A percentile compares a stretch with the other conserved stretches of the same genome.
phyloP scores from a whole-genome alignment of 2,113 vertebrate genomes.

The Halichoeres trimaculatus region DNA sequence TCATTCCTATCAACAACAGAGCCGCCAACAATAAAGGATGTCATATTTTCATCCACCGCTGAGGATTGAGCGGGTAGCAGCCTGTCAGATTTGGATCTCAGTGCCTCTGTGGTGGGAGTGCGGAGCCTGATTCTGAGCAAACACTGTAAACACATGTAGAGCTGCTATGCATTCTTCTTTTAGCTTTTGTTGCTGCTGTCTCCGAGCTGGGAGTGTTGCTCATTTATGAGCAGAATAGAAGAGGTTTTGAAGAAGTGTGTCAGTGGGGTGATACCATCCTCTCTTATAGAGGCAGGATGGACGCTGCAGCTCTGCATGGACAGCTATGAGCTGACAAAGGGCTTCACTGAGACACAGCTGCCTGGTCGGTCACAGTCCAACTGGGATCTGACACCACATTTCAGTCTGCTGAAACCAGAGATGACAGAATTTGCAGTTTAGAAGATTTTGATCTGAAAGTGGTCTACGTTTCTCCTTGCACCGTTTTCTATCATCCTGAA shows the following conservation, averaged over 20 bases:
- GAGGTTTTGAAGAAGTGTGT: conserved; percentile 11
- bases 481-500: neutral
- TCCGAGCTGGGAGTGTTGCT: neutral
- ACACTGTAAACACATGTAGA: neutral
- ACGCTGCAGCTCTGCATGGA: neutral
- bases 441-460: too few relatives aligned
- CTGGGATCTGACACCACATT: too few relatives aligned
- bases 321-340: conserved; percentile 7
- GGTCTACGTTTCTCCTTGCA: too few relatives aligned
- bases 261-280: conserved; percentile 10
- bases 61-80: conserved; percentile 28
- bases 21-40: conserved; percentile 13
- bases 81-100: conserved; percentile 36
- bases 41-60: conserved; percentile 5
- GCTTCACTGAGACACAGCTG: neutral
- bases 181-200: conserved; percentile 6
- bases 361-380: too few relatives aligned
- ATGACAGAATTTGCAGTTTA: too few relatives aligned
- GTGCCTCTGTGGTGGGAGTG: conserved; percentile 38
- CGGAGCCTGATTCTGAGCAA: conserved; percentile 4
- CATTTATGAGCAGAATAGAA: conserved; percentile 7
- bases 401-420: too few relatives aligned
- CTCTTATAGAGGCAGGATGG: neutral
- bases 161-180: neutral
- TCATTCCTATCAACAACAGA: neutral